Base-by-base conservation (phyloP, 2,888 invertebrate species). In the Polyommatus iphigenia region DNA sequence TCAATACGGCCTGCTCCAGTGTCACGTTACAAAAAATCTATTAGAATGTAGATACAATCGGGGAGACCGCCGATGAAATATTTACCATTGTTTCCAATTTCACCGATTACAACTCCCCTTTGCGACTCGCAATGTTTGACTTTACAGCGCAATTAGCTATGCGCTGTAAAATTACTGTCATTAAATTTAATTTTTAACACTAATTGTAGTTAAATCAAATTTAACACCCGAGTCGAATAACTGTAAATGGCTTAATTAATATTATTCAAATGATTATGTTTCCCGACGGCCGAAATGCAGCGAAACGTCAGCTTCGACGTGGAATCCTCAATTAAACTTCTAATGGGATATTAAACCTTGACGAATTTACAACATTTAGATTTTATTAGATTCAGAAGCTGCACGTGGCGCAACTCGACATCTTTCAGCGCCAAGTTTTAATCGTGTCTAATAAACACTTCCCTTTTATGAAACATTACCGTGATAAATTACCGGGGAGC, bases 1-100 rank as follows among this genome's bases (percentile, higher is more conserved):
- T 83, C 81, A 81, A 84, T 84, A 84, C 82, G 83, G 85, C 82
- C 83, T 82, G 82, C 78, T 83, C 81, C 79, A 81, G 82, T 83
- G 83, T 85, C 84, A 79, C 79, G 81, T 84, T 84, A 82, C 84
- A 78, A 80, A 81, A 82, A 82, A 81, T 79, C 80, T 80, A 80
- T 81, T 78, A 79, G 78, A 80, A 80, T 79, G 77, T 18, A 78
- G 79, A 78, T 80, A 76, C 79, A 81, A 80, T 79, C 75, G 77
- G 79, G 79, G 77, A 80, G 79, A 81, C 77, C 78, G 78, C 71
- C 76, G 79, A 57, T 54, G 46, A 75, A 75, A 75, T 75, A 75
- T 75, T 75, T 75, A 75, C 50, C 15, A 75, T 54, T 75, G 54
- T 24, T 75, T 79, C 46, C 67, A 13, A 71, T 75, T 78, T 54